These are phyloP conservation scores for Eugnorisma glareosa DNA, from an alignment of 2,888 invertebrate genomes.

Conservation along the genomic window DNA sequence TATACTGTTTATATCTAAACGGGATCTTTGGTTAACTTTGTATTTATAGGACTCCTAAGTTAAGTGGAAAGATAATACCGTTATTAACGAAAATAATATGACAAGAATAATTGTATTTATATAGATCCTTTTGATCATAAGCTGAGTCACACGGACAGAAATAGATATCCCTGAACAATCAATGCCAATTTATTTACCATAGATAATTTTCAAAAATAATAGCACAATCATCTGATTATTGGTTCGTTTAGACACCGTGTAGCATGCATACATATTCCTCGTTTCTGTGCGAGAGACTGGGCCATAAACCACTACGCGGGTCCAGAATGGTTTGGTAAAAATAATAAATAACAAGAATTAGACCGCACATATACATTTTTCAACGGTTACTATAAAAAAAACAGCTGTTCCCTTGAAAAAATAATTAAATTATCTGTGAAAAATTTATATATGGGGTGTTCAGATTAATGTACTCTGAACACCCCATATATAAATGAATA, in stretches of 20 bases:
- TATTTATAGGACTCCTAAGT: slow-evolving; percentile 16
- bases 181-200: background rate
- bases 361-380: too few relatives aligned
- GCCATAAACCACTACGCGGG: background rate
- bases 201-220: too few relatives aligned
- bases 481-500: too few relatives aligned
- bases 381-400: too few relatives aligned
- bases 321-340: background rate
- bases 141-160: background rate
- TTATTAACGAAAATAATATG: background rate
- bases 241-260: too few relatives aligned
- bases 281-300: background rate
- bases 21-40: slow-evolving; percentile 36
- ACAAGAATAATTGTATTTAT: background rate
- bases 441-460: too few relatives aligned
- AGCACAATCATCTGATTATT: rapidly evolving
- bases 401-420: too few relatives aligned
- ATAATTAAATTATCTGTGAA: too few relatives aligned
- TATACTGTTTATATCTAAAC: slow-evolving; percentile 44
- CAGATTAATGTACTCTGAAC: too few relatives aligned
- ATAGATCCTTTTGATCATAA: background rate
- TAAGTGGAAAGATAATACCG: background rate
- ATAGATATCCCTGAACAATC: background rate
- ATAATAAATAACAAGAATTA: background rate
- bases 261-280: too few relatives aligned